Conservation (phyloP, 2,113 vertebrate species). For the Fregetta grallaria region DNA sequence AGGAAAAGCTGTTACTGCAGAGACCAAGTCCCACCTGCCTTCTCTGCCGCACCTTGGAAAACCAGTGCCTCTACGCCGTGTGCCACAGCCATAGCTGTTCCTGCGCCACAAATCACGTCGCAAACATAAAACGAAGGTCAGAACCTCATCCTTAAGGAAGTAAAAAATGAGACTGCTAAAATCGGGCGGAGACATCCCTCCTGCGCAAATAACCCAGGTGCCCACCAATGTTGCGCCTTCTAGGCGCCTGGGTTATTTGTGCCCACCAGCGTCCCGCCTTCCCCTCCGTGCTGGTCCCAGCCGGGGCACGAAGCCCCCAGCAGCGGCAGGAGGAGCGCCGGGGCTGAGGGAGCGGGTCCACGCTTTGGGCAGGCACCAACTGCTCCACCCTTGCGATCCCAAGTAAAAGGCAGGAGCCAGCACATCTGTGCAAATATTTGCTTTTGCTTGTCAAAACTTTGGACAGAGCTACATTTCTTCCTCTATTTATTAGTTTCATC, state of each 20-base stretch:
- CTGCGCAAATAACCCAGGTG: background rate
- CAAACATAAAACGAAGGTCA: background rate
- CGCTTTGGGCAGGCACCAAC: accelerated
- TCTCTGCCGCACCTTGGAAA: background rate
- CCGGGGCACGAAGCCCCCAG: background rate
- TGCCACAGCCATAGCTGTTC: background rate
- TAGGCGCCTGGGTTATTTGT: too few species aligned
- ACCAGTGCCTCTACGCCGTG: accelerated
- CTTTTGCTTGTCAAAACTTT: slow-evolving; percentile 12
- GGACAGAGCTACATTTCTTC: background rate
- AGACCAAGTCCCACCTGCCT: background rate
- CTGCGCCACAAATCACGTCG: accelerated
- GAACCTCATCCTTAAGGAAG: background rate
- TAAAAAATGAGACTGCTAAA: background rate
- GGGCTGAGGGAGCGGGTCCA: background rate
- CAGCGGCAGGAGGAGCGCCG: background rate
- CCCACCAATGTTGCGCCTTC: accelerated
- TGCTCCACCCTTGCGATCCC: background rate
- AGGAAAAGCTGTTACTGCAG: background rate
- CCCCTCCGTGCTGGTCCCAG: accelerated
- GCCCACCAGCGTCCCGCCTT: too few species aligned
- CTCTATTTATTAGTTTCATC: slow-evolving; percentile 17
- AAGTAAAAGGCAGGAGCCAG: background rate
- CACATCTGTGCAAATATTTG: slow-evolving; percentile 30
- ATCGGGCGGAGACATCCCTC: background rate